Percentiles rank a stretch among this genome's conserved stretches.
phyloP scores from a whole-genome alignment of 2,797 vertebrate genomes.

The Cheirogaleus major region DNA sequence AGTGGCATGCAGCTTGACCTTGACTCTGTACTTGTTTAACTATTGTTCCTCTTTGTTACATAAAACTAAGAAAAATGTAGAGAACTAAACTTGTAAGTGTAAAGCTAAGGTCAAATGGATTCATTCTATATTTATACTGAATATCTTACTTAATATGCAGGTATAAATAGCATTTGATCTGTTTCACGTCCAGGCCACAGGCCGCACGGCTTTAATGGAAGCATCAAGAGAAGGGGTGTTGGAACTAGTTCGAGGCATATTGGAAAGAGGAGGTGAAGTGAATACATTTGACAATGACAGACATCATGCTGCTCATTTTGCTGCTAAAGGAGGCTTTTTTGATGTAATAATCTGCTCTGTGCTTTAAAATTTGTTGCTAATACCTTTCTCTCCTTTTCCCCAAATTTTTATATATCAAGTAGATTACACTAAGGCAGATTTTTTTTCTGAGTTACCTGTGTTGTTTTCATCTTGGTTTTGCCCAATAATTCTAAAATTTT shows the following conservation, averaged over 20 bases:
- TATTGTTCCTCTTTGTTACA: neutral
- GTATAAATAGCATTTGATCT: neutral
- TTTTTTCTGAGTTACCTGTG: neutral
- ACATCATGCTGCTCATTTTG: constrained; percentile 91
- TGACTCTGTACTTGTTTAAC: neutral
- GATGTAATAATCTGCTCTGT: constrained; percentile 87
- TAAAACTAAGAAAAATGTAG: neutral
- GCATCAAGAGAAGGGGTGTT: constrained; percentile 88
- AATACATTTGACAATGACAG: constrained; percentile 88
- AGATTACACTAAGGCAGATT: neutral
- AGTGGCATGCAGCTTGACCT: neutral
- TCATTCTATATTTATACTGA: neutral
- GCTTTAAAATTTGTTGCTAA: constrained; percentile 34
- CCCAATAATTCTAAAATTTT: neutral
- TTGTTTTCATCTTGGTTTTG: constrained; percentile 20
- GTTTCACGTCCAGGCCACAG: constrained; percentile 87
- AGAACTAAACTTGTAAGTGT: neutral
- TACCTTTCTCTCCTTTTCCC: neutral
- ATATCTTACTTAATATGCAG: neutral
- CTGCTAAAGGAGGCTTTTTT: constrained; percentile 93
- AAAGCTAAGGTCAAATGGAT: neutral
- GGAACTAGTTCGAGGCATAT: constrained; percentile 89
- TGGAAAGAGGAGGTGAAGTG: constrained; percentile 90
- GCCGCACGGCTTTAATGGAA: constrained; percentile 94
- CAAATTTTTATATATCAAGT: neutral